Base-by-base conservation (phyloP, 2,888 invertebrate genomes). In the Marasmarcha lunaedactyla region DNA sequence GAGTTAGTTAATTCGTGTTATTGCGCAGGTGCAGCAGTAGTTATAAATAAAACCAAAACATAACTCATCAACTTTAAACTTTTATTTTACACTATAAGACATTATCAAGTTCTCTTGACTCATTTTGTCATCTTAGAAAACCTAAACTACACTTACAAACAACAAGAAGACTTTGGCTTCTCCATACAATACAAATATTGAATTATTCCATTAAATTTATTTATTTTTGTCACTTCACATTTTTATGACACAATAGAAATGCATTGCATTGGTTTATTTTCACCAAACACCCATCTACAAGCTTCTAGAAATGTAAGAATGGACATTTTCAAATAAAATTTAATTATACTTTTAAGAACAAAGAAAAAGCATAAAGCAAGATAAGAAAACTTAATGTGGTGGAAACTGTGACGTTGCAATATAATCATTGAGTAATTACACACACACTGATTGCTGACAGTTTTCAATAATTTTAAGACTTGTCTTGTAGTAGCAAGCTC, bases 111-210 rank as follows among this genome's bases (percentile, higher is more conserved):
- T 50, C 47, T 44, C 46, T 48, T 45, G 55, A 59, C 64, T 62
- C 57, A 62, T 59, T 60, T 62, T 56, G 57, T 64, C 55, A 55
- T 56, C 57, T 63, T 59, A 65, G 59, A 63, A 61, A 64, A 55
- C 50, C 55, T 63, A 63, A 51, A 54, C 63, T 60, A 67, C 54
- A 49, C 57, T 63, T 71, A 62, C 48, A 54, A 54, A 64, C 61
- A 68, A 57, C 50, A 61, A 71, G 78, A 81, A 81, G 76, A 72
- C 77, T 79, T 78, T 76, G 77, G 78, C 77, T 79, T 68, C 76
- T 63, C 50, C 55, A 49, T 52, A 65, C 63, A 61, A 59, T 62
- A 65, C 53, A 68, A 68, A 56, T 55, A 53, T 47, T 55, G 57
- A 59, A 59, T 59, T 59, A 63, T 61, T 53, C 49, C 10, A 30